Evolutionary conservation across 2,797 vertebrate species (phyloP).

Genomic region (Tangara arthus): DNA sequence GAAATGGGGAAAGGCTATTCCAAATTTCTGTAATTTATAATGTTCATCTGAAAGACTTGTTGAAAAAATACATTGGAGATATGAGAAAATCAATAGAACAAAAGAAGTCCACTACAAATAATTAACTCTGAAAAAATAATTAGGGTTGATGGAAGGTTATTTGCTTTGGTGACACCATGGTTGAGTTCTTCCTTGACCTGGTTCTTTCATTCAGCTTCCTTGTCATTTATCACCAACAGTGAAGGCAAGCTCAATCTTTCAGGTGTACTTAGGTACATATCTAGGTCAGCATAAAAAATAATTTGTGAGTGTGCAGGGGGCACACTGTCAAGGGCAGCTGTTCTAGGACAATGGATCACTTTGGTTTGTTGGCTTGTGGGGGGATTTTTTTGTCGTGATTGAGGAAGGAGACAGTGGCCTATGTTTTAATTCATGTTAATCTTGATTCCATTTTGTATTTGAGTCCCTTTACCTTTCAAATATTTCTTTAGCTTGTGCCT

Average conservation of each 20-base stretch:
- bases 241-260: background rate
- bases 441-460: background rate
- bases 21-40: background rate
- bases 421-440: background rate
- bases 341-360: background rate
- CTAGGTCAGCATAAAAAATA: background rate
- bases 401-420: background rate
- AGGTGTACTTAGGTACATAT: background rate
- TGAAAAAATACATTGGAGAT: background rate
- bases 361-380: background rate
- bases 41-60: background rate
- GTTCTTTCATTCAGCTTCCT: background rate
- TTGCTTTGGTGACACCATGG: background rate
- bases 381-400: accelerated
- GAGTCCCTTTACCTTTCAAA: background rate
- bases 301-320: background rate
- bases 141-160: background rate
- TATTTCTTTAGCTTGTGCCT: background rate
- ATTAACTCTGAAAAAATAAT: background rate
- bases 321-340: background rate
- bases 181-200: background rate
- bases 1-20: background rate
- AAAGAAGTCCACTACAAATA: background rate
- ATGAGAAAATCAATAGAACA: background rate
- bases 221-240: background rate